Base-by-base conservation (phyloP, 2,888 invertebrate species). In the Caenorhabditis plicata region DNA sequence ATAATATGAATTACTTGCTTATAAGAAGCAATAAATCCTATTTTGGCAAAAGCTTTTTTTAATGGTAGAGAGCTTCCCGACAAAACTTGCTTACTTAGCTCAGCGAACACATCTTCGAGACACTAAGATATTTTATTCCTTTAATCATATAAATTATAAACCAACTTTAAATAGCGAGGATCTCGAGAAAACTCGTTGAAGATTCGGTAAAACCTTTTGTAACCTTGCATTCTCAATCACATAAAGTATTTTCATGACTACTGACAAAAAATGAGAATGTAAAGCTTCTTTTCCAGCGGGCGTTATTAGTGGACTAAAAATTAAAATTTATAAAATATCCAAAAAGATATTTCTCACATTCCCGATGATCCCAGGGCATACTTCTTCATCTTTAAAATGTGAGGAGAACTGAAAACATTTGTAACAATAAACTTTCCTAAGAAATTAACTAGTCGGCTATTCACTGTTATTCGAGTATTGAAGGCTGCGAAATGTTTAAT, bases 341-440 rank as follows among this genome's bases (percentile, higher is more conserved):
- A 19, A 27, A 27, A 7, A 17, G 17, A 13, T 20, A 26, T 11
- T 33, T 32, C 68, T 45, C n/a, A 65, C 65, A 61, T 64, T 43
- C 64, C 67, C 3, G 66, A n/a, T n/a, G n/a, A 63, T 38, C 69
- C 69, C 29, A 46, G 38, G 3, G 69, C 67, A 27, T 53, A 67
- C 40, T 70, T 70, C 43, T 64, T 66, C 42, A 62, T 66, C 17
- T 58, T 52, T 36, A 66, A 29, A 19, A 70, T 47, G 8, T 23
- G 39, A 5, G 53, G 48, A 44, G 62, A 55, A 2, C 60, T 54
- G 47, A 70, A 65, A 9, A 70, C 49, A n/a, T 50, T 38, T 1
- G 57, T 49, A 20, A 58, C 50, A 11, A 70, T 52, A 32, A 70
- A 67, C n/a, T 48, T 33, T 1, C 56, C 50, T n/a, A 66, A 22